Base-by-base conservation (phyloP, 2,113 vertebrate species). In the Neodontobutis hainanensis region DNA sequence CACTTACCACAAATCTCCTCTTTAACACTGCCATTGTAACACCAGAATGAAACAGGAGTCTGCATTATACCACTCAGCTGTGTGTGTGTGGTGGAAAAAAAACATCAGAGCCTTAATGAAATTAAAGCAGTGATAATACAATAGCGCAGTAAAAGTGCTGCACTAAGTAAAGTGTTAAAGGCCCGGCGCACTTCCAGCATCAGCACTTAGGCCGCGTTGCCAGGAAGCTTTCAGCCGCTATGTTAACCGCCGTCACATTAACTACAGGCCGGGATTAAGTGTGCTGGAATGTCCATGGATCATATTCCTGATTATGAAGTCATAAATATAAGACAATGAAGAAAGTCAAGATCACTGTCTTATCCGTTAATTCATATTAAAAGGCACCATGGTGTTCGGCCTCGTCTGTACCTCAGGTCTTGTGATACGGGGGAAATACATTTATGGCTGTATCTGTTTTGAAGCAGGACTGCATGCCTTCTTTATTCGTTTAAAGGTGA, bases 211-310 rank as follows among this genome's bases (percentile, higher is more conserved):
- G 63, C 86, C 85, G 82, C 76, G 70, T 65, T 76, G 80, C 74
- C 87, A 81, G 77, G 78, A 87, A 87, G 88, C 85, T 84, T 80
- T 87, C 63, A 61, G 58, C 68, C 72, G 63, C 34, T 36, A 73
- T 8, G 40, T 85, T 87, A 81, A 80, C 58, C 34, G 59, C 53
- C 65, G 72, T 72, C 38, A 70, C 75, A 84, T 73, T 58, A 73
- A 68, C 15, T 62, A 16, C 43, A 34, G 15, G 32, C 8, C 40
- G 73, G 45, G 62, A 59, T 80, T 78, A 78, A 73, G 43, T 53
- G 12, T 50, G 34, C 32, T 8, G 34, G 53, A 64, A 32, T 42
- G 34, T 7, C n/a, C 0, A 27, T 8, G 38, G 38, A 5, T 40
- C 38, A 40, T 5, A 40, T 40, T 40, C 3, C 38, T 40, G 38